Base-by-base conservation (phyloP, 2,113 vertebrate genomes). In the Phaethornis superciliosus region DNA sequence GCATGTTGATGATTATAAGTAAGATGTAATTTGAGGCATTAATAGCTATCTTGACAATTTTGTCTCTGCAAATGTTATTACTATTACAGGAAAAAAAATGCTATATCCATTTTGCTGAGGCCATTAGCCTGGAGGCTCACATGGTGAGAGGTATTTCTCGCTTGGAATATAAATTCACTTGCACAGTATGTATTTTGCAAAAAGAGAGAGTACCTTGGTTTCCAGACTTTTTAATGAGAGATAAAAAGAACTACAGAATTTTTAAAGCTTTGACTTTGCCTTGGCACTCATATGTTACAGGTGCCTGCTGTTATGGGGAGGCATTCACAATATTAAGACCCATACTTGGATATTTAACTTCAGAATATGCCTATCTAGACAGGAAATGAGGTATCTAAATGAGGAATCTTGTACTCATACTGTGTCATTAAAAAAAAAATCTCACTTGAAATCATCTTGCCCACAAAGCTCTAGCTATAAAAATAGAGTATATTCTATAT, bases 41-140 rank as follows among this genome's bases (percentile, higher is more conserved):
- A 95, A 93, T 78, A 90, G 64, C 69, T 92, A 77, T 63, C 62
- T 58, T 79, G 86, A 94, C 54, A 85, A 90, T 87, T 94, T 87
- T 2, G 69, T 80, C 78, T 89, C 65, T 89, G 78, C 33, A 88
- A 92, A 89, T 89, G 8, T 93, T 90, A 91, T 83, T 84, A 67
- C 28, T 71, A 60, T 64, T 78, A n/a, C 2, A 12, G 30, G 28
- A 5, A 42, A 94, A 93, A 74, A 62, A 59, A 5, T 2, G 52
- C 44, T 75, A 49, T 60, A 71, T 63, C 40, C 56, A 71, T 94
- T 87, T 93, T 90, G 9, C 74, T 81, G 59, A 78, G 44, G 23
- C 27, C 42, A 81, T 96, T 96, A 96, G 62, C 30, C 52, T 84
- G 59, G 49, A 92, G 63, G 44, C 63, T 88, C 92, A 52, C 4